Base-by-base conservation (phyloP, 2,113 vertebrate species). In the Hemibagrus wyckioides region DNA sequence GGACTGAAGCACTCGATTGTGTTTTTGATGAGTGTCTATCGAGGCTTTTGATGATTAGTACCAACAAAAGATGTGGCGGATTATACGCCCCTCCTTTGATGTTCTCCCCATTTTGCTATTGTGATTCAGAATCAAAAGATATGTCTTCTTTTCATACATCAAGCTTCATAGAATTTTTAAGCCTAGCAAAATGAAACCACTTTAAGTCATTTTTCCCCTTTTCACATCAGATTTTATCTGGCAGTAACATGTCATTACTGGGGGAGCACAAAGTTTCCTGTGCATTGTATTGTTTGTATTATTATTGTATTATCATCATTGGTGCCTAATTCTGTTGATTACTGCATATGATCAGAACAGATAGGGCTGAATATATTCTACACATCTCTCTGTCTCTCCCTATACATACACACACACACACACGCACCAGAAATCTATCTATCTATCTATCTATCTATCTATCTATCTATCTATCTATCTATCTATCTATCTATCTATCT, bases 1-100 rank as follows among this genome's bases (percentile, higher is more conserved):
- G 91, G 91, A 91, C 83, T 92, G 92, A 91, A 91, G 87, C 91
- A 91, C 91, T 90, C 92, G 92, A 93, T 94, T 94, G 91, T 93
- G 82, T 92, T 92, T 90, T 91, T 91, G 92, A 93, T 88, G 73
- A 90, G 90, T 91, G 79, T 73, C 89, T 85, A 28, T 86, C 71
- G 82, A 88, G 82, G 86, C 85, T 92, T 92, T 92, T 91, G 65
- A 73, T 67, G 85, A 79, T 80, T 83, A 91, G 87, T 48, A 54
- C 87, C 91, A 92, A 93, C 89, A 92, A 83, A 86, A 89, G 92
- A 92, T 91, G 69, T 89, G 89, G 87, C 91, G 92, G 93, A 92
- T 93, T 92, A 90, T 89, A 86, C 88, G 3, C 85, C 76, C 57
- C 85, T 48, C 84, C 86, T 87, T 75, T 88, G 80, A 86, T 89